Evolutionary conservation across 1,140 invertebrate genomes (phyloP).

Genomic region (Nixonia krombeini): DNA sequence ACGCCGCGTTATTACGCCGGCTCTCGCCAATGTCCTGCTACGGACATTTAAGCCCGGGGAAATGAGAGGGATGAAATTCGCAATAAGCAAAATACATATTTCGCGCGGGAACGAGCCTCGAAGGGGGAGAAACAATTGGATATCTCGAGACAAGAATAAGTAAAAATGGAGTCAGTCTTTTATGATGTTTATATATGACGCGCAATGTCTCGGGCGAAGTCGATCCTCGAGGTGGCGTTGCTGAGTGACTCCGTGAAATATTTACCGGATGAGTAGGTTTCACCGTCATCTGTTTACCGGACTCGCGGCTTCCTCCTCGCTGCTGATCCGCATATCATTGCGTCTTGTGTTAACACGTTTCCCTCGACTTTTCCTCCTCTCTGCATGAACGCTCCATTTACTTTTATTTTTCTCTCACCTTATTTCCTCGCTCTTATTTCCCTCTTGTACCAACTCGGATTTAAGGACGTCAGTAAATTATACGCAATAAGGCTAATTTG

Average conservation of each 20-base stretch:
- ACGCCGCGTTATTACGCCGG: too few species aligned
- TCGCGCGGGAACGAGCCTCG: too few species aligned
- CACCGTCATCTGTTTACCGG: conserved; percentile 58
- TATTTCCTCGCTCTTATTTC: conserved; percentile 5
- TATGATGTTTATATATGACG: conserved; percentile 38
- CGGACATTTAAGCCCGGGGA: too few species aligned
- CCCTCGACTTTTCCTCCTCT: background rate
- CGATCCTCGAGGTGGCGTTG: conserved; percentile 35
- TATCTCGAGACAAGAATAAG: conserved; percentile 41
- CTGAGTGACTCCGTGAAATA: conserved; percentile 58
- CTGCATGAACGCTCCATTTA: background rate
- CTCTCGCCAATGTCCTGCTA: too few species aligned
- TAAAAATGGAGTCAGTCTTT: conserved; percentile 47
- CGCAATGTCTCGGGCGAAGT: conserved; percentile 53
- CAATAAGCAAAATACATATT: conserved; percentile 5
- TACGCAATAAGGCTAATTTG: too few species aligned
- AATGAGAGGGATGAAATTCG: conserved; percentile 19
- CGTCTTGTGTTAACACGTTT: conserved; percentile 2
- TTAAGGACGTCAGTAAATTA: too few species aligned
- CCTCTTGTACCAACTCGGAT: background rate
- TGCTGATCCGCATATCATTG: conserved; percentile 44
- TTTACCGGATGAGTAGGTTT: conserved; percentile 59
- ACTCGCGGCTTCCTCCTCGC: conserved; percentile 43
- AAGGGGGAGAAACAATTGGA: conserved; percentile 21
- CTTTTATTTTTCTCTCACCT: conserved; percentile 3